Base-by-base conservation (phyloP, 2,888 invertebrate genomes). In the Urechis unicinctus region DNA sequence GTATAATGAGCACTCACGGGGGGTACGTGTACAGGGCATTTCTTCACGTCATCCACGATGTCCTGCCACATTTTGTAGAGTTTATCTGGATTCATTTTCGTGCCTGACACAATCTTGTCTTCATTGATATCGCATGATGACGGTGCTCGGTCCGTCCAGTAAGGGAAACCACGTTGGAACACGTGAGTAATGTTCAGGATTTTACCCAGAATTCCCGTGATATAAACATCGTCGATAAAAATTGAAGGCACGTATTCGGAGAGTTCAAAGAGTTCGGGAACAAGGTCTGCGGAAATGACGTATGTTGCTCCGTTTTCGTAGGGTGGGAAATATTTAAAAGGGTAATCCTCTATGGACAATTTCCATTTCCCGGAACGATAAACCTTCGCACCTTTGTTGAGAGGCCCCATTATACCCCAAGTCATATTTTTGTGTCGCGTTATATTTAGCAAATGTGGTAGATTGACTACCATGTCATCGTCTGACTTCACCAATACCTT, bases 151-250 rank as follows among this genome's bases (percentile, higher is more conserved):
- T 43, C 49, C n/a, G 51, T 53, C 59, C 59, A 59, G 30, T 44
- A 59, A 24, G 59, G 50, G 51, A 59, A 59, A 13, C 59, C 59
- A 22, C 25, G n/a, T 13, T 50, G 53, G n/a, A 13, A 17, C 13
- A 57, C 31, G 46, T 59, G 59, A 29, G 31, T 53, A 13, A 36
- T 55, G 1, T 41, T 44, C 4, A 59, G 24, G 13, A 57, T 51
- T 25, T 54, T 53, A 21, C 56, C 59, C 22, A 59, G 42, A 3
- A 59, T 59, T 5, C 59, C 59, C 6, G 59, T 59, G n/a, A 59
- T 57, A 30, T 60, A 60, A 13, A 57, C 60, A 52, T 60, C 60
- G 42, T 60, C 60, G 24, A 57, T 60, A 30, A 52, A 55, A 22
- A 60, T 60, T 29, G 26, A 41, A 21, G 52, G 52, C 26, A 60